These are phyloP conservation scores for Philopedon plagiatum DNA, from an alignment of 2,888 invertebrate species.

Conservation along the genomic window DNA sequence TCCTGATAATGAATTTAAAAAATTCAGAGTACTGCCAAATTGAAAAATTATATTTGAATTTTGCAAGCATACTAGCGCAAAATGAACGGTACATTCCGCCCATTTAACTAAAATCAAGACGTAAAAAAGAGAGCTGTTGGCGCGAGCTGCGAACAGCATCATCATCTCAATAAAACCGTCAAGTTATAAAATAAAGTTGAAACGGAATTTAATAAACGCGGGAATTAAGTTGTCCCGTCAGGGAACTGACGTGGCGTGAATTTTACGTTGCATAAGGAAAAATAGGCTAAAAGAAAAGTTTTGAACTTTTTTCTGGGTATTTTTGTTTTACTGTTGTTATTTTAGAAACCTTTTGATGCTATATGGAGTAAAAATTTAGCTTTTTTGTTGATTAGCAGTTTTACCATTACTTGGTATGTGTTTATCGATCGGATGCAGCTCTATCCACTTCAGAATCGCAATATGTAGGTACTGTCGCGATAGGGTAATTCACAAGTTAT, in stretches of 20 bases:
- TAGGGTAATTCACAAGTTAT: too few relatives aligned
- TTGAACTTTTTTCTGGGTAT: not conserved
- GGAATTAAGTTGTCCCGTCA: constrained; percentile 15
- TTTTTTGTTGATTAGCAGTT: too few relatives aligned
- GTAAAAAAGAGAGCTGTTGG: not conserved
- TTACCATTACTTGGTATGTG: too few relatives aligned
- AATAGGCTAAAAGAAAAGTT: not conserved
- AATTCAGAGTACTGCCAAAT: not conserved
- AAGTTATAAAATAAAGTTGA: constrained; percentile 12
- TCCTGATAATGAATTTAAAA: too few relatives aligned
- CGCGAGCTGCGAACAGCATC: not conserved
- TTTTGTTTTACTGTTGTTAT: not conserved
- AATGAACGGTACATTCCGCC: not conserved
- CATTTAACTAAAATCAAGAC: not conserved
- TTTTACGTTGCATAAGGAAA: constrained; percentile 9
- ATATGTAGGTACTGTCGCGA: too few relatives aligned
- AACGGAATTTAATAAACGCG: constrained; percentile 10
- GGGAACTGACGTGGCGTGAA: constrained; percentile 11
- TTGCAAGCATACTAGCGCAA: not conserved
- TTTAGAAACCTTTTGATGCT: not conserved
- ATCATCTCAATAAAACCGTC: constrained; percentile 11
- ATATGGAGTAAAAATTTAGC: too few relatives aligned
- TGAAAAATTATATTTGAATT: not conserved
- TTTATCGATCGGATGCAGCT: too few relatives aligned
- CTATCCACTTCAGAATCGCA: too few relatives aligned